Conservation (phyloP, 1,140 invertebrate species). For the Dreissena rostriformis region DNA sequence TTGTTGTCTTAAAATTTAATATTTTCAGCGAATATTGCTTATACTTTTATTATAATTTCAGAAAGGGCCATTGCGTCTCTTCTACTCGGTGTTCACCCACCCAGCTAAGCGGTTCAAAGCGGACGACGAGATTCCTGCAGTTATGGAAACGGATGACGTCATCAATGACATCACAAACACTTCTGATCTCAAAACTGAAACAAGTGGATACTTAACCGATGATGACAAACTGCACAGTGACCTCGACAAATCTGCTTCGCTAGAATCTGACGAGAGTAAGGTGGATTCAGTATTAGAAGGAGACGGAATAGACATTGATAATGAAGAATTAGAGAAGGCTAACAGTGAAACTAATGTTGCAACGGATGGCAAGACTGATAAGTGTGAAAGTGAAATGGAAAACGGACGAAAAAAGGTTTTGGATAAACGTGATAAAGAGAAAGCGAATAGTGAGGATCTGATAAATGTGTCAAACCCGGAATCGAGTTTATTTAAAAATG, state of each 20-base stretch:
- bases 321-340: slow-evolving; percentile 1
- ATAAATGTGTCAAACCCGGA: not conserved
- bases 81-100: slow-evolving; percentile 64
- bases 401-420: slow-evolving; percentile 3
- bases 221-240: slow-evolving; percentile 17
- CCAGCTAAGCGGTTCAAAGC: slow-evolving; percentile 55
- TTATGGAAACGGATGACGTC: slow-evolving; percentile 31
- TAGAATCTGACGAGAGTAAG: slow-evolving; percentile 26
- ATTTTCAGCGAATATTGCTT: too few species aligned
- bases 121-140: slow-evolving; percentile 1
- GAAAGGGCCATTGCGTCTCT: slow-evolving; percentile 67
- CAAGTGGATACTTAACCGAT: slow-evolving; percentile 37
- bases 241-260: slow-evolving; percentile 13
- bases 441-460: not conserved
- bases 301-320: slow-evolving; percentile 35
- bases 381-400: slow-evolving; percentile 1
- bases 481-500: not conserved
- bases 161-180: slow-evolving; percentile 18
- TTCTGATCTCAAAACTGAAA: slow-evolving; percentile 50
- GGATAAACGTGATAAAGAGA: not conserved
- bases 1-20: too few species aligned
- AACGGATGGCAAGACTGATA: not conserved
- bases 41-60: slow-evolving; percentile 43
- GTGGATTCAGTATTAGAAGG: slow-evolving; percentile 34
- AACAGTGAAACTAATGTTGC: not conserved